These are phyloP conservation scores for Eupithecia abbreviata DNA, from an alignment of 2,888 invertebrate genomes.

Conservation along the genomic window DNA sequence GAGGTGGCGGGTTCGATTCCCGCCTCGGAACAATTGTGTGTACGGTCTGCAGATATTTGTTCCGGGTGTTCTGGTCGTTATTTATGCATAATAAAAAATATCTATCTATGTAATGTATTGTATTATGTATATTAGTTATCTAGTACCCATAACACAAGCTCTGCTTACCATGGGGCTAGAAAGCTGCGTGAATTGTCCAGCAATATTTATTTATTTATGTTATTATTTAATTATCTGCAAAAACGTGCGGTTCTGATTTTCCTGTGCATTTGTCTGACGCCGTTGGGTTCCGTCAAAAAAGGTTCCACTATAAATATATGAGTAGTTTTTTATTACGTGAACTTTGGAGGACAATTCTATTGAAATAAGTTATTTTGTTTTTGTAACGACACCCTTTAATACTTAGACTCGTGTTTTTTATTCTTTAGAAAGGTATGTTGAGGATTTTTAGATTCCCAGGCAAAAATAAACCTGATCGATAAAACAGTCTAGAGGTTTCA, in stretches of 20 bases:
- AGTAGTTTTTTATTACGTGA: slow-evolving; percentile 34
- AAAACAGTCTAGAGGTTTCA: background rate
- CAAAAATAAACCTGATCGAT: no score
- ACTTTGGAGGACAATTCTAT: slow-evolving; percentile 24
- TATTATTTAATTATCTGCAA: background rate
- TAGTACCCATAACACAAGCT: no score
- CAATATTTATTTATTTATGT: no score
- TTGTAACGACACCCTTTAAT: slow-evolving; percentile 10
- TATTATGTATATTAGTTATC: no score
- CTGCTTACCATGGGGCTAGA: no score
- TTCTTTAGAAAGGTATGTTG: background rate
- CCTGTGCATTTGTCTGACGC: slow-evolving; percentile 24
- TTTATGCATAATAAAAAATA: no score
- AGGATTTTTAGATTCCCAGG: background rate
- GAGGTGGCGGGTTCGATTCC: no score
- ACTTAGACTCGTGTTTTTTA: background rate
- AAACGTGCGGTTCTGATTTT: slow-evolving; percentile 10
- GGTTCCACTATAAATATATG: slow-evolving; percentile 29
- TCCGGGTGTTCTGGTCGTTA: no score
- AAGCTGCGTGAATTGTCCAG: no score
- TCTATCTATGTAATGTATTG: no score
- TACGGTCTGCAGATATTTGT: no score
- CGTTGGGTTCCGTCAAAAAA: slow-evolving; percentile 30
- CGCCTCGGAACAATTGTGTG: no score
- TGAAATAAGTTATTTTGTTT: slow-evolving; percentile 23